A percentile compares a stretch with the other conserved stretches of the same genome.
phyloP scores from a whole-genome alignment of 1,140 invertebrate species.

The Campodea augens region DNA sequence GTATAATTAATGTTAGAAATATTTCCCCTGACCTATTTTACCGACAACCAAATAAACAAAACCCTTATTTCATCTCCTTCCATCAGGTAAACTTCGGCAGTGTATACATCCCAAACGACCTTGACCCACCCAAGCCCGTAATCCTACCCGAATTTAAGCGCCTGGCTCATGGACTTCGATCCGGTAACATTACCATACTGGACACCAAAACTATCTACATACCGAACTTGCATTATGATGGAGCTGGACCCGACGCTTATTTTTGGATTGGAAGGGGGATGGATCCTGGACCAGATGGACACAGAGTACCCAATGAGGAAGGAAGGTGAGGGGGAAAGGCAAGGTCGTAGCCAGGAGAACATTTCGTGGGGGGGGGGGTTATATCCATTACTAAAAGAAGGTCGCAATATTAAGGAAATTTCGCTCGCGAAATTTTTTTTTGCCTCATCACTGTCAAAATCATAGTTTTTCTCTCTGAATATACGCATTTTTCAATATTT shows the following conservation, averaged over 20 bases:
- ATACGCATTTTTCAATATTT: too few relatives aligned
- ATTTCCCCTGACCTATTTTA: too few relatives aligned
- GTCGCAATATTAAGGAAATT: too few relatives aligned
- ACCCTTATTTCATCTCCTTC: too few relatives aligned
- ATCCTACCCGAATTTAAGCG: slow-evolving; percentile 67
- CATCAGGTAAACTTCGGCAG: slow-evolving; percentile 73
- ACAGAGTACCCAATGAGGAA: slow-evolving; percentile 68
- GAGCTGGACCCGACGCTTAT: slow-evolving; percentile 70
- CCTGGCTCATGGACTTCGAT: slow-evolving; percentile 64
- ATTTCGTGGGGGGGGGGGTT: too few relatives aligned
- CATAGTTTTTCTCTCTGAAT: too few relatives aligned
- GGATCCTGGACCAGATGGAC: slow-evolving; percentile 58
- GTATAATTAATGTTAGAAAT: too few relatives aligned
- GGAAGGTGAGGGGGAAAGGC: slow-evolving; percentile 41
- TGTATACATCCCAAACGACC: slow-evolving; percentile 48
- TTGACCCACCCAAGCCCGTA: slow-evolving; percentile 52
- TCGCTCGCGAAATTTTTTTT: too few relatives aligned
- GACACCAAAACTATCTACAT: slow-evolving; percentile 85
- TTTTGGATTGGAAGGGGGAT: slow-evolving; percentile 80
- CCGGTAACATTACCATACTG: slow-evolving; percentile 73
- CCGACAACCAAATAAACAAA: too few relatives aligned
- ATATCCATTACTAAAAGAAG: too few relatives aligned
- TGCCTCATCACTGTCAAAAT: too few relatives aligned
- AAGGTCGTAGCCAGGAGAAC: too few relatives aligned
- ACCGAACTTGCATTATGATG: slow-evolving; percentile 79